phyloP scores from a whole-genome alignment of 2,797 vertebrate genomes.

The Pempheris klunzingeri region DNA sequence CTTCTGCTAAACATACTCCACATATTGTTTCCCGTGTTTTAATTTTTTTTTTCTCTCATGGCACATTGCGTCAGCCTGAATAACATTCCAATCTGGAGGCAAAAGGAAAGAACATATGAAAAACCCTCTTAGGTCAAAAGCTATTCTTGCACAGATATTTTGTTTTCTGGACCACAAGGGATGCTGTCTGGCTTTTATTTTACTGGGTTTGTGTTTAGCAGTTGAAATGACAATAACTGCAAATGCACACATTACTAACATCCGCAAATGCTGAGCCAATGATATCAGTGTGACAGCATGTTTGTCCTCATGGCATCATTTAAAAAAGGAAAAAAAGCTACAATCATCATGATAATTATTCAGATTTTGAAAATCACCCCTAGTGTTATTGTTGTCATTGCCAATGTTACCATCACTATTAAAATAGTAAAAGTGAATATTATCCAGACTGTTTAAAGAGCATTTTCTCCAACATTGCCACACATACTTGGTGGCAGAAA shows the following conservation, averaged over 20 bases:
- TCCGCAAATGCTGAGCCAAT: conserved; percentile 41
- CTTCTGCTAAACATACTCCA: conserved; percentile 29
- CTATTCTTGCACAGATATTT: conserved; percentile 75
- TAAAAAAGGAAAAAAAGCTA: conserved; percentile 19
- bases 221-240: conserved; percentile 61
- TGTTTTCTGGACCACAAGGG: conserved; percentile 69
- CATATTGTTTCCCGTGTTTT: conserved; percentile 34
- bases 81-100: conserved; percentile 56
- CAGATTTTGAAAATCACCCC: conserved; percentile 7
- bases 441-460: conserved; percentile 45
- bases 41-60: conserved; percentile 60
- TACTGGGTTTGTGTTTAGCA: conserved; percentile 65
- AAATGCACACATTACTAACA: conserved; percentile 65
- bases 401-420: conserved; percentile 28
- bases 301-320: conserved; percentile 24
- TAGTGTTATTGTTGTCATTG: conserved; percentile 22
- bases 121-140: conserved; percentile 71
- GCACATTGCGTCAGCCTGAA: conserved; percentile 66
- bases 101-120: conserved; percentile 53
- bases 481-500: conserved; percentile 63
- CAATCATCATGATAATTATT: conserved; percentile 44
- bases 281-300: conserved; percentile 41
- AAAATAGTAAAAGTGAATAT: conserved; percentile 51
- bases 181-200: conserved; percentile 73
- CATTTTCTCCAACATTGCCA: conserved; percentile 59